Conservation (phyloP, 2,888 invertebrate species). For the Drosophila infuscata region DNA sequence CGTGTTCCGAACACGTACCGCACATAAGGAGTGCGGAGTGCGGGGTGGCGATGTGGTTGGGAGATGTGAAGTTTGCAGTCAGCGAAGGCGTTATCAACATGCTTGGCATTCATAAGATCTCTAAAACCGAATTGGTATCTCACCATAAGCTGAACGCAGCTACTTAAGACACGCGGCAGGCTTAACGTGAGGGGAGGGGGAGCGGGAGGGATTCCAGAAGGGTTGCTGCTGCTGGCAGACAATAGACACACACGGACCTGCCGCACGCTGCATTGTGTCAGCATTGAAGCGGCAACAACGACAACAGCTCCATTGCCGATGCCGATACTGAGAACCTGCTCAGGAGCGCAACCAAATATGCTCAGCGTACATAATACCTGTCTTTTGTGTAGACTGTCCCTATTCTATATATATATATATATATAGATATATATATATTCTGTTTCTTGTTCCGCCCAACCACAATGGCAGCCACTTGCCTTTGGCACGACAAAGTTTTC, state of each 20-base stretch:
- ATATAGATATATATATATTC: no score
- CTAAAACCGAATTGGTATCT: conserved; percentile 57
- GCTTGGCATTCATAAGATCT: conserved; percentile 77
- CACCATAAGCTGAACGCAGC: conserved; percentile 58
- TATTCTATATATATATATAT: background rate
- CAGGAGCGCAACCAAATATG: conserved; percentile 69
- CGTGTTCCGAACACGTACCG: conserved; percentile 73
- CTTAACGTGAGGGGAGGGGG: conserved; percentile 12
- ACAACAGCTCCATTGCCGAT: conserved; percentile 5
- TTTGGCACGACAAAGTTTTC: conserved; percentile 80
- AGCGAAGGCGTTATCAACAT: conserved; percentile 69
- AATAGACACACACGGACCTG: conserved; percentile 32
- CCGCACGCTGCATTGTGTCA: conserved; percentile 53
- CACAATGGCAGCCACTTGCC: conserved; percentile 61
- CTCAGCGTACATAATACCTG: conserved; percentile 71
- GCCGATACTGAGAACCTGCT: conserved; percentile 59
- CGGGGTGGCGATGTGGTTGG: background rate
- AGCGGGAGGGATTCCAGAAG: background rate
- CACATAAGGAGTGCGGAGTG: conserved; percentile 25
- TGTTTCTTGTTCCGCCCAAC: conserved; percentile 10
- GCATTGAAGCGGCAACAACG: conserved; percentile 64
- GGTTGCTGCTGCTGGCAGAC: conserved; percentile 35
- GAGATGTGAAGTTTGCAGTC: conserved; percentile 1
- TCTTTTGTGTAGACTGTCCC: conserved; percentile 59
- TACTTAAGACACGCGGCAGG: conserved; percentile 63